Conservation (phyloP, 2,888 invertebrate genomes). For the Harpalus rubripes region DNA sequence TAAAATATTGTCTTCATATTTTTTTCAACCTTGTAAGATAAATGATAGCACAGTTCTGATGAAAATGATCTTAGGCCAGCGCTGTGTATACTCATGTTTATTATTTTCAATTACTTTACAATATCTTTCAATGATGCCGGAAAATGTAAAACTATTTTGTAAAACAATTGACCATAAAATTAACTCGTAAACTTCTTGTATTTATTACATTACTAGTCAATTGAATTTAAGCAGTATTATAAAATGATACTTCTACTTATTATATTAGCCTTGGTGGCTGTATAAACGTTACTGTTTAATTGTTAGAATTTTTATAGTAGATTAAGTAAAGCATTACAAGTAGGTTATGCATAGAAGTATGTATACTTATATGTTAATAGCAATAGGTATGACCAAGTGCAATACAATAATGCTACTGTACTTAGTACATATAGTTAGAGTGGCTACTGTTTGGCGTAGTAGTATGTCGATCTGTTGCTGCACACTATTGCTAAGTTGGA, state of each 20-base stretch:
- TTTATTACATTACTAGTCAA: slow-evolving; percentile 7
- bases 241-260: not conserved
- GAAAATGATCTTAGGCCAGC: slow-evolving; percentile 14
- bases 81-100: slow-evolving; percentile 8
- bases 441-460: not conserved
- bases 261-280: not conserved
- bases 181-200: slow-evolving; percentile 38
- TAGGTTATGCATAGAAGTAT: not conserved
- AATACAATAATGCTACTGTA: slow-evolving; percentile 15
- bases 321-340: not conserved
- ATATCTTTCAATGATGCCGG: not conserved
- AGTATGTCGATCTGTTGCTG: not conserved
- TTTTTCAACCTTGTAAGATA: not conserved
- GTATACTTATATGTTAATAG: not conserved
- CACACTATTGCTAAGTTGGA: slow-evolving; percentile 11
- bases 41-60: slow-evolving; percentile 10
- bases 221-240: not conserved
- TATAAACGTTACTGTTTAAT: not conserved
- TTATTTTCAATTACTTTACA: slow-evolving; percentile 5
- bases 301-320: not conserved
- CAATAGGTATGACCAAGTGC: not conserved
- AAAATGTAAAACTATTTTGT: slow-evolving; percentile 27
- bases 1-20: not conserved
- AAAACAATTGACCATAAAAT: slow-evolving; percentile 34
- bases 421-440: not conserved